Conservation (phyloP, 2,888 invertebrate genomes). For the Cepaea hortensis region DNA sequence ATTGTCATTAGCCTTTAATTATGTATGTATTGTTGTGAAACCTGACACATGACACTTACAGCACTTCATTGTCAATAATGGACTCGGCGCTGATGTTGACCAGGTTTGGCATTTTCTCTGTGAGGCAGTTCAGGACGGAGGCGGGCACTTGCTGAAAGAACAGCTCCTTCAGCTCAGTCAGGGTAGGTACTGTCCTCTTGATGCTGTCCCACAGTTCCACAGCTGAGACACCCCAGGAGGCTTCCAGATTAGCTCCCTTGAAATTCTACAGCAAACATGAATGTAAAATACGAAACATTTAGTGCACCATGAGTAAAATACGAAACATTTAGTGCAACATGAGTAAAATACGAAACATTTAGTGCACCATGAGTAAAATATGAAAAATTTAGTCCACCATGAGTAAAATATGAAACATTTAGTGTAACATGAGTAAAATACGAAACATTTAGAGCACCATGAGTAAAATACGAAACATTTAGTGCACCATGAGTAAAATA, state of each 20-base stretch:
- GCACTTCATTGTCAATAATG: conserved; percentile 5
- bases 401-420: too few relatives aligned
- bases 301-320: too few relatives aligned
- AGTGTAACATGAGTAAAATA: too few relatives aligned
- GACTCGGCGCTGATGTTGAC: conserved; percentile 17
- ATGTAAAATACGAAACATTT: neutral
- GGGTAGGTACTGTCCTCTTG: neutral
- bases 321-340: too few relatives aligned
- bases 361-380: too few relatives aligned
- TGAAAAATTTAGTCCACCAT: too few relatives aligned
- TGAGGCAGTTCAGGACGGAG: neutral
- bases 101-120: conserved; percentile 37
- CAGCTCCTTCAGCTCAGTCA: conserved; percentile 27
- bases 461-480: too few relatives aligned
- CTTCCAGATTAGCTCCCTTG: neutral
- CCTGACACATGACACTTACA: conserved; percentile 13
- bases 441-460: too few relatives aligned
- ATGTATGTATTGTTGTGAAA: neutral
- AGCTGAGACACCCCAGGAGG: neutral
- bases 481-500: too few relatives aligned
- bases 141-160: conserved; percentile 39
- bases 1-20: too few relatives aligned
- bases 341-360: too few relatives aligned
- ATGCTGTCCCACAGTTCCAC: conserved; percentile 14
- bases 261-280: neutral